Base-by-base conservation (phyloP, 1,140 invertebrate species). In the Temnothorax nylanderi region DNA sequence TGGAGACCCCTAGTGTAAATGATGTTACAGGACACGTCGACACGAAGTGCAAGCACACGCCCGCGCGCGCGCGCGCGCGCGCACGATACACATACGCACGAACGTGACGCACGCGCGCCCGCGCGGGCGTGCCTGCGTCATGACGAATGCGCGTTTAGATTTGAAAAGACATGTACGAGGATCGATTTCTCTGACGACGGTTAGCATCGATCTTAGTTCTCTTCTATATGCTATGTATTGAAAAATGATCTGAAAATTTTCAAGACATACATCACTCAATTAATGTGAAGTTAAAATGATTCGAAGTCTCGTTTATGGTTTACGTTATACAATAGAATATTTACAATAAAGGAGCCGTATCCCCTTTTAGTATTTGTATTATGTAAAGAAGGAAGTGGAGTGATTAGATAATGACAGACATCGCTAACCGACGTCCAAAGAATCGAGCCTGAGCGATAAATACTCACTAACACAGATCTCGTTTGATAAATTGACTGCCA, bases 401-500 rank as follows among this genome's bases (percentile, higher is more conserved):
- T 32, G 47, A 41, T 37, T 69, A 44, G 13, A 21, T 80, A 34
- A 34, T 8, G 26, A 34, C 34, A 82, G 13, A 56, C 18, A 72
- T 82, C 7, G 78, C 65, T 85, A 85, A 85, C n/a, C n/a, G 44
- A 44, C 32, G 47, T 32, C 58, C 3, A 62, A 78, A 51, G 37
- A 67, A 54, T 69, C 75, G 37, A 78, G 7, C 49, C 49, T 56
- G 10, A 77, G n/a, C 3, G 34, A 13, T 44, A 85, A 44, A 65
- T 85, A 75, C 18, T 64, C 56, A 49, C 49, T 85, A 78, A 85
- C 8, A 77, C 41, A 85, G 78, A 85, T 72, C 71, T 85, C 60
- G 49, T 65, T 65, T 81, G 51, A 74, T 18, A 82, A 82, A 71
- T 26, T 71, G 74, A 88, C 82, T 85, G 86, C 86, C 86, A 84